phyloP scores from a whole-genome alignment of 2,888 invertebrate genomes.

The Polydrusus pterygomalis region DNA sequence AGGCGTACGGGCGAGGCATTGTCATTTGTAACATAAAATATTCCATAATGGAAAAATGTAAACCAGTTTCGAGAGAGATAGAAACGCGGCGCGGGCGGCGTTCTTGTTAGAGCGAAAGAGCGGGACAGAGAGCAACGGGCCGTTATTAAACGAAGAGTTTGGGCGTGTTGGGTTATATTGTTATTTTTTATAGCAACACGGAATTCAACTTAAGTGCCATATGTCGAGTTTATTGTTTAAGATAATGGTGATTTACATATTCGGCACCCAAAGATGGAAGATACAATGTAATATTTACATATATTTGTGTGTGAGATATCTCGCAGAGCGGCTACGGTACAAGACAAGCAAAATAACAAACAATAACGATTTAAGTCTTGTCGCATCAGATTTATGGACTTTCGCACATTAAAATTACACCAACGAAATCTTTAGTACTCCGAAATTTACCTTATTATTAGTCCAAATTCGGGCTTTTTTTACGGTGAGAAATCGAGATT shows the following conservation, averaged over 20 bases:
- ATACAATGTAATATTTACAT: conserved; percentile 1
- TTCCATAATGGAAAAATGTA: conserved; percentile 52
- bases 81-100: conserved; percentile 26
- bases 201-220: conserved; percentile 45
- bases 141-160: conserved; percentile 35
- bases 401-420: too few relatives aligned
- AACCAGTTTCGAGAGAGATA: conserved; percentile 48
- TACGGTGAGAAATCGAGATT: too few relatives aligned
- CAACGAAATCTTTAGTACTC: too few relatives aligned
- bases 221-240: conserved; percentile 45
- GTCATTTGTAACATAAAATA: conserved; percentile 53
- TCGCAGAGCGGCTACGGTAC: too few relatives aligned
- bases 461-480: too few relatives aligned
- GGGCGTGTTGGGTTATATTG: conserved; percentile 46
- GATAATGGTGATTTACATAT: conserved; percentile 28
- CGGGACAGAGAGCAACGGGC: background rate
- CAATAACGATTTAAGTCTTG: too few relatives aligned
- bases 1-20: conserved; percentile 48
- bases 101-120: background rate
- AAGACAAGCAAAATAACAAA: too few relatives aligned
- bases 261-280: conserved; percentile 4
- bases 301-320: too few relatives aligned
- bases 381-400: too few relatives aligned
- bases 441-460: too few relatives aligned
- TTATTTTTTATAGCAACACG: conserved; percentile 46